Percentiles rank a stretch among this genome's conserved stretches.
Evolutionary conservation across 2,888 invertebrate genomes (phyloP).

Genomic region (Anoplius nigerrimus): DNA sequence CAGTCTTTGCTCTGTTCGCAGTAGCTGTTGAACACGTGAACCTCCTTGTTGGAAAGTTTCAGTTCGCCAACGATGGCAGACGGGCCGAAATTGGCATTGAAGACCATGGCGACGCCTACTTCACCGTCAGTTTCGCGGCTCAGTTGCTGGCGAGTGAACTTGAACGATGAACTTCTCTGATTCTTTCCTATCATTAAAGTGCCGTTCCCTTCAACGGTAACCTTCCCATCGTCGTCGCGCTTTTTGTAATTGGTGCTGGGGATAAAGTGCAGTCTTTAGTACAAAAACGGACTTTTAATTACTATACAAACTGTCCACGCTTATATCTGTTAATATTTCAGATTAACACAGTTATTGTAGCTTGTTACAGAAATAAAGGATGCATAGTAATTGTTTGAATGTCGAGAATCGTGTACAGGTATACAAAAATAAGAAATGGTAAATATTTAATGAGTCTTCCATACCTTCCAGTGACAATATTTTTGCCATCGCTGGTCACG

Average conservation of each 20-base stretch:
- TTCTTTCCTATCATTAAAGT: constrained; percentile 83
- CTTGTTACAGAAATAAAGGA: no score
- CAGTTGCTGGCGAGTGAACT: constrained; percentile 81
- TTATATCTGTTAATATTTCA: no score
- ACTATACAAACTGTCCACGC: no score
- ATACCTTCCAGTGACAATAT: constrained; percentile 83
- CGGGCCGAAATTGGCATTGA: constrained; percentile 83
- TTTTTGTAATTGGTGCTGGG: constrained; percentile 82
- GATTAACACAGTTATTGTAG: no score
- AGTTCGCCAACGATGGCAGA: constrained; percentile 83
- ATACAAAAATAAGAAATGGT: neutral
- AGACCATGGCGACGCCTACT: constrained; percentile 81
- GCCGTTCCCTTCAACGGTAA: constrained; percentile 86
- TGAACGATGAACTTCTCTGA: constrained; percentile 84
- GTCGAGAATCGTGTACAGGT: no score
- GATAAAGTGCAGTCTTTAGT: constrained; percentile 41
- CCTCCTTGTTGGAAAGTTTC: constrained; percentile 84
- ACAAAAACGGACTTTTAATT: neutral
- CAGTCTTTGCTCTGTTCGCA: constrained; percentile 89
- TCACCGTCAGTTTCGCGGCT: constrained; percentile 80
- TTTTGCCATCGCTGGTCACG: constrained; percentile 81
- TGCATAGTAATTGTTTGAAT: no score
- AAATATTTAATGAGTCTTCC: neutral
- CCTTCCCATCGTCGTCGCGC: constrained; percentile 80
- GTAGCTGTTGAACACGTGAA: constrained; percentile 83